Conservation (phyloP, 2,888 invertebrate species). For the Ceriagrion tenellum region DNA sequence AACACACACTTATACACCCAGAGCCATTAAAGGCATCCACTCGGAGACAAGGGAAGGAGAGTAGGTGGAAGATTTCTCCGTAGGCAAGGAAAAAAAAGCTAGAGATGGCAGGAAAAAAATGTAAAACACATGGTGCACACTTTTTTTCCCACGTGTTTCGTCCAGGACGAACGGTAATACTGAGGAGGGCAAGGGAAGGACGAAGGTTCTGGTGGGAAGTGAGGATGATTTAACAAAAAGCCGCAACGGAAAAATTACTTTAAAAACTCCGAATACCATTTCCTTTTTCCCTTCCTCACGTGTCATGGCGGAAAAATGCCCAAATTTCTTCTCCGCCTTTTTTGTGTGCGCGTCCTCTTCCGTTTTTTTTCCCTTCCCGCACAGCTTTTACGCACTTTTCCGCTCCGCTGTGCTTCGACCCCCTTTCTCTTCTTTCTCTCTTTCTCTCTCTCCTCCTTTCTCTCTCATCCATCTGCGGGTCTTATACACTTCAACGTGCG, state of each 20-base stretch:
- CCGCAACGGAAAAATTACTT: slow-evolving; percentile 45
- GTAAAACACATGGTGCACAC: neutral
- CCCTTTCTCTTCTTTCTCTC: neutral
- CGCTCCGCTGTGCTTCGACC: too few species aligned
- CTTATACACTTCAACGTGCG: neutral
- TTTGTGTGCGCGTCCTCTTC: neutral
- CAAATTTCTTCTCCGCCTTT: neutral
- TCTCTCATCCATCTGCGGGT: neutral
- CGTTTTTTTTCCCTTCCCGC: neutral
- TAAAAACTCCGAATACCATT: slow-evolving; percentile 37
- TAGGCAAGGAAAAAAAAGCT: neutral
- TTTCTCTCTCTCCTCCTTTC: neutral
- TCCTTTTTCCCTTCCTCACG: neutral
- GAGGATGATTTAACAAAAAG: neutral
- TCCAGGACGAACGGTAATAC: neutral
- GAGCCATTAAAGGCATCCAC: slow-evolving; percentile 9
- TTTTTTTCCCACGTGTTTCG: neutral
- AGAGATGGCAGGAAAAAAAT: neutral
- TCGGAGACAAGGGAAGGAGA: neutral
- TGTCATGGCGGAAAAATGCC: neutral
- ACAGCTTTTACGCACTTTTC: too few species aligned
- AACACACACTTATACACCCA: neutral
- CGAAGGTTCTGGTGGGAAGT: neutral
- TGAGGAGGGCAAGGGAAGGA: too few species aligned
- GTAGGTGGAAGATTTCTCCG: neutral